Evolutionary conservation across 2,888 invertebrate species (phyloP).

Genomic region (Melanostoma mellinum): DNA sequence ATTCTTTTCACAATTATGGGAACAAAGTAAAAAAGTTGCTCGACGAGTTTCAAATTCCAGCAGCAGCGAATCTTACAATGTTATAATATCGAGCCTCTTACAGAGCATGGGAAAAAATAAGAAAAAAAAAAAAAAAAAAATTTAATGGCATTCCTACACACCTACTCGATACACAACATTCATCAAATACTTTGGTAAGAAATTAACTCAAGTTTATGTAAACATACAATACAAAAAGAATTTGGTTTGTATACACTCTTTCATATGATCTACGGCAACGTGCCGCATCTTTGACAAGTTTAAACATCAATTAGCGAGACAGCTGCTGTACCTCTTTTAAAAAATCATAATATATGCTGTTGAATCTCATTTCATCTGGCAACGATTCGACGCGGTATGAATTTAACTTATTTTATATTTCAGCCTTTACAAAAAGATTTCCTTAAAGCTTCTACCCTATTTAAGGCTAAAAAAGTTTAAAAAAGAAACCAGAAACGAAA

Average conservation of each 20-base stretch:
- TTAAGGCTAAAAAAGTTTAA: neutral
- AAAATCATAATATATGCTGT: constrained; percentile 28
- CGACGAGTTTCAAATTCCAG: no score
- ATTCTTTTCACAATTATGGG: no score
- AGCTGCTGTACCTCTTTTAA: constrained; percentile 5
- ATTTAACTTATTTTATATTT: constrained; percentile 19
- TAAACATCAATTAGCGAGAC: constrained; percentile 52
- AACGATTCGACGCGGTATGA: constrained; percentile 16
- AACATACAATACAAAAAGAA: neutral
- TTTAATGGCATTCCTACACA: no score
- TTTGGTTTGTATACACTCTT: neutral
- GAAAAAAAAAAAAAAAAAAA: no score
- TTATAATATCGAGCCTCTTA: no score
- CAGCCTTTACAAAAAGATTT: no score
- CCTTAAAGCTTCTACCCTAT: neutral
- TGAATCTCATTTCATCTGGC: constrained; percentile 35
- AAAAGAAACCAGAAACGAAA: neutral
- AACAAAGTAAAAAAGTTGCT: no score
- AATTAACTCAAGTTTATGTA: constrained; percentile 23
- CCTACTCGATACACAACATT: neutral
- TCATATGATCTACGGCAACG: constrained; percentile 15
- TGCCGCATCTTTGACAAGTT: constrained; percentile 42
- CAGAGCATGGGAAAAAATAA: no score
- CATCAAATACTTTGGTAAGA: constrained; percentile 11
- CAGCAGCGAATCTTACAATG: no score